Evolutionary conservation across 1,140 invertebrate species (phyloP).

Genomic region (Hyposmocoma kahamanoa): DNA sequence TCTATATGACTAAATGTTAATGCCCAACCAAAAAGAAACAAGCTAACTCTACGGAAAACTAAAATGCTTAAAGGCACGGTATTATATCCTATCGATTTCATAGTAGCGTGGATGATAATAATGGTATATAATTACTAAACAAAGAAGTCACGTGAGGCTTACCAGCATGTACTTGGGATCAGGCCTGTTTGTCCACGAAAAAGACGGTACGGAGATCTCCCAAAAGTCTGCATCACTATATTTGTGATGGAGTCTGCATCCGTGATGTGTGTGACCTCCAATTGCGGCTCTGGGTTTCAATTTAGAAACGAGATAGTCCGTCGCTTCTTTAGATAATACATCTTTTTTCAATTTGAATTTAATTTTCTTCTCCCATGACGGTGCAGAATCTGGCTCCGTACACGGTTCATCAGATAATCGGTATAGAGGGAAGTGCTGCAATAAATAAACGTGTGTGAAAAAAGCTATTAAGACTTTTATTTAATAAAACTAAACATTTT

Average conservation of each 20-base stretch:
- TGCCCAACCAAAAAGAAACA: too few relatives aligned
- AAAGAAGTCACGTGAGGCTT: too few relatives aligned
- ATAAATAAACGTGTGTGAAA: slow-evolving; percentile 10
- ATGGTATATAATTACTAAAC: too few relatives aligned
- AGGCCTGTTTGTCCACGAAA: slow-evolving; percentile 96
- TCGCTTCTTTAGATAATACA: slow-evolving; percentile 89
- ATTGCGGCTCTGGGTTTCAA: slow-evolving; percentile 89
- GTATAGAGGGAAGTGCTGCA: slow-evolving; percentile 95
- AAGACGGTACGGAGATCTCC: slow-evolving; percentile 91
- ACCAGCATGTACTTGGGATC: slow-evolving; percentile 94
- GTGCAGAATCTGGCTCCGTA: slow-evolving; percentile 86
- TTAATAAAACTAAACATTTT: neutral
- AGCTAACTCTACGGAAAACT: too few relatives aligned
- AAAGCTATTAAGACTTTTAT: neutral
- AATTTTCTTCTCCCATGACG: slow-evolving; percentile 75
- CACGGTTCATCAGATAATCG: slow-evolving; percentile 90
- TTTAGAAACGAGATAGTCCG: slow-evolving; percentile 80
- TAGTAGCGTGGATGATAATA: too few relatives aligned
- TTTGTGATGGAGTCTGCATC: slow-evolving; percentile 77
- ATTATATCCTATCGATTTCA: too few relatives aligned
- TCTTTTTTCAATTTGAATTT: slow-evolving; percentile 89
- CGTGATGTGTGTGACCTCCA: slow-evolving; percentile 95
- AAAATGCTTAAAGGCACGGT: too few relatives aligned
- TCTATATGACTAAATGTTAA: too few relatives aligned
- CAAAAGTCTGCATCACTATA: slow-evolving; percentile 56